A percentile compares a stretch with the other conserved stretches of the same genome.
These are phyloP conservation scores for Octodonta nipae DNA, from an alignment of 2,888 invertebrate genomes.

Conservation along the genomic window DNA sequence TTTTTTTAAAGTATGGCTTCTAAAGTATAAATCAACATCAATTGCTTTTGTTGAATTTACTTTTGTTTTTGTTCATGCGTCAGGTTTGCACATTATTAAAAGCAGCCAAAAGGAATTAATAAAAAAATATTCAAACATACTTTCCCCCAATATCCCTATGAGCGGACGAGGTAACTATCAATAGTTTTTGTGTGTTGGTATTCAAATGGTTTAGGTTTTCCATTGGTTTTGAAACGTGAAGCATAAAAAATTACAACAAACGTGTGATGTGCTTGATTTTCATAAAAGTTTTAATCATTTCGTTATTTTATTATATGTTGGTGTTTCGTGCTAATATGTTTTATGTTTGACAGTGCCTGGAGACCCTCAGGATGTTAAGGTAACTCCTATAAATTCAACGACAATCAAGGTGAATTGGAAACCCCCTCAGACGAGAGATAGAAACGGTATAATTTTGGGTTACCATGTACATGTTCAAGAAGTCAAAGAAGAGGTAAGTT, in stretches of 20 bases:
- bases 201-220: slow-evolving; percentile 45
- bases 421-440: slow-evolving; percentile 78
- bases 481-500: slow-evolving; percentile 66
- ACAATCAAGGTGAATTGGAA: slow-evolving; percentile 90
- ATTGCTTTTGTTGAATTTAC: too few relatives aligned
- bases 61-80: too few relatives aligned
- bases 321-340: slow-evolving; percentile 7
- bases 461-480: slow-evolving; percentile 94
- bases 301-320: too few relatives aligned
- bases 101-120: not conserved
- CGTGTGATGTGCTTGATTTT: slow-evolving; percentile 34
- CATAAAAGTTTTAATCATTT: too few relatives aligned
- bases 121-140: too few relatives aligned
- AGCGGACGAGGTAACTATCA: slow-evolving; percentile 35
- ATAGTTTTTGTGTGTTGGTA: slow-evolving; percentile 49
- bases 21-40: too few relatives aligned
- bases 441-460: slow-evolving; percentile 89
- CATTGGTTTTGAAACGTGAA: slow-evolving; percentile 22
- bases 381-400: slow-evolving; percentile 85
- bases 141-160: too few relatives aligned
- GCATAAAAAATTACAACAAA: slow-evolving; percentile 21
- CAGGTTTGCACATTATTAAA: not conserved
- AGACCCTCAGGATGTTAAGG: slow-evolving; percentile 86
- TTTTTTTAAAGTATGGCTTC: too few relatives aligned
- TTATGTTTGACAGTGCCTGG: slow-evolving; percentile 73